Conservation (phyloP, 2,797 vertebrate genomes). For the Petrocephalus sullivani region DNA sequence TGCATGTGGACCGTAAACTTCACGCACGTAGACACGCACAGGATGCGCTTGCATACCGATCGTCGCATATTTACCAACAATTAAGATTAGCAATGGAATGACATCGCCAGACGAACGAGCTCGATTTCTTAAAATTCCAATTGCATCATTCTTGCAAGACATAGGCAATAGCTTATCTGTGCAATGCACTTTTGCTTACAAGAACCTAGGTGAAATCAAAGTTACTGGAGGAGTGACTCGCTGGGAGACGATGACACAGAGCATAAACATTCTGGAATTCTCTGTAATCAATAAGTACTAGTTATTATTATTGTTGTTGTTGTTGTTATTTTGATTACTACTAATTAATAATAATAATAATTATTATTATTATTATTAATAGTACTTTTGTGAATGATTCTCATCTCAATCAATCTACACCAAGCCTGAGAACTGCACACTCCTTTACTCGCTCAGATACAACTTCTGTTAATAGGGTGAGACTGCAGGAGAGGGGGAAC, state of each 20-base stretch:
- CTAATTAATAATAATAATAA: neutral
- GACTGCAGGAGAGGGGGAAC: slow-evolving; percentile 46
- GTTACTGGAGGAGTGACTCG: neutral
- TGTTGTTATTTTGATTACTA: too few species aligned
- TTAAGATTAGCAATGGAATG: neutral
- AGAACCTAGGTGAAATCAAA: neutral
- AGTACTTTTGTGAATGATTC: neutral
- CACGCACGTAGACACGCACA: slow-evolving; percentile 34
- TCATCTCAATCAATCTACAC: neutral
- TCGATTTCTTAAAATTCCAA: neutral
- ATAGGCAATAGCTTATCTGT: neutral
- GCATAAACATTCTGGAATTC: neutral
- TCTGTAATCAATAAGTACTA: neutral
- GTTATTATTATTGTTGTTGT: too few species aligned
- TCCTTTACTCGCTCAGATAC: slow-evolving; percentile 31
- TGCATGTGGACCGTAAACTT: slow-evolving; percentile 67
- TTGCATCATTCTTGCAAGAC: neutral
- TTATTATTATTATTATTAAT: neutral
- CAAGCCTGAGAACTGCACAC: neutral
- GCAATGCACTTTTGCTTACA: neutral
- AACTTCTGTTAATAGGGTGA: slow-evolving; percentile 49
- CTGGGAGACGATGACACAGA: neutral
- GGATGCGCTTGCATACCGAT: neutral
- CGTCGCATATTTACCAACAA: slow-evolving; percentile 22
- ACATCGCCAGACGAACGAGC: neutral